Conservation (phyloP, 2,113 vertebrate genomes). For the Neoarius graeffei region DNA sequence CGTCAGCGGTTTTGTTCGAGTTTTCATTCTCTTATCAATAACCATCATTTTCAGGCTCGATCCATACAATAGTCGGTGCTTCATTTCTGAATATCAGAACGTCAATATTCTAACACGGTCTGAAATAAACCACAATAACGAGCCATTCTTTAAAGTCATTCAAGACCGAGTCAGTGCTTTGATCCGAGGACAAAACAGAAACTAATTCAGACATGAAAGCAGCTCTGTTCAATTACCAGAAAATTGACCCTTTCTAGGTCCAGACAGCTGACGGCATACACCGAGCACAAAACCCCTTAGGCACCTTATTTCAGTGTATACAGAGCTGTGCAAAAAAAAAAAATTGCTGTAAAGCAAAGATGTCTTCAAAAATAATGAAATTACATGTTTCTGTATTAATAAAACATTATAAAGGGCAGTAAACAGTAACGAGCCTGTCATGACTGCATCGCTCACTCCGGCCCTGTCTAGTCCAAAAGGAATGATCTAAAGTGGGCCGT, state of each 20-base stretch:
- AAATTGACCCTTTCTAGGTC: conserved; percentile 1
- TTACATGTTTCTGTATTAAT: too few relatives aligned
- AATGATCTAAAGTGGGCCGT: too few relatives aligned
- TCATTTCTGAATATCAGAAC: neutral
- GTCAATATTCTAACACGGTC: neutral
- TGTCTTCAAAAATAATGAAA: too few relatives aligned
- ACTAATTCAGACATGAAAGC: conserved; percentile 11
- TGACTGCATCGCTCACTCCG: too few relatives aligned
- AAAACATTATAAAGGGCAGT: too few relatives aligned
- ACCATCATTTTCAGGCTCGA: neutral
- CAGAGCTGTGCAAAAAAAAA: too few relatives aligned
- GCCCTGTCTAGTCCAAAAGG: too few relatives aligned
- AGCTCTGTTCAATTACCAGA: conserved; percentile 3
- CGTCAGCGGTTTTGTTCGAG: neutral
- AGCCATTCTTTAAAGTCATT: neutral
- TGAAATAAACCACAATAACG: neutral
- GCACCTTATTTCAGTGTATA: neutral
- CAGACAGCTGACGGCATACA: neutral
- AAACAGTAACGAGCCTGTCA: too few relatives aligned
- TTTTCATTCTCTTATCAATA: neutral
- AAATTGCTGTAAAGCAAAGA: too few relatives aligned
- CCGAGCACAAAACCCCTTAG: neutral
- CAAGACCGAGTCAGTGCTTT: neutral
- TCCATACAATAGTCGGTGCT: neutral
- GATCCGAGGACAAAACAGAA: neutral